Base-by-base conservation (phyloP, 2,888 invertebrate genomes). In the Asteroscopus sphinx region DNA sequence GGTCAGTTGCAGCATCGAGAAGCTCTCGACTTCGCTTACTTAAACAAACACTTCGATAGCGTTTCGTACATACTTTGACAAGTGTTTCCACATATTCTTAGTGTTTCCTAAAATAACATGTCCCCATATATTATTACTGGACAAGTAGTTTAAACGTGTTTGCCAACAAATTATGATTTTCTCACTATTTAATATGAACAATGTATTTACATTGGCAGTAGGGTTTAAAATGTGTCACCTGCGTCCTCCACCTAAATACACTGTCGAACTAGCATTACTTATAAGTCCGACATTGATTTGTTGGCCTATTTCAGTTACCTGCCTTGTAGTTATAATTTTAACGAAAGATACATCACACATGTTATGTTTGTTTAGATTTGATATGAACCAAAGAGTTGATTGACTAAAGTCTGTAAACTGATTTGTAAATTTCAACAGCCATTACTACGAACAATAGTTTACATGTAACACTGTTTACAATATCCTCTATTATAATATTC, bases 211-310 rank as follows among this genome's bases (percentile, higher is more conserved):
- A 68, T 84, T 85, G 78, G 81, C 79, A 73, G 60, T 57, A 64
- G 75, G 75, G 67, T 73, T 75, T 80, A 67, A n/a, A n/a, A n/a
- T 74, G 72, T 76, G 78, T 69, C 85, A 87, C 82, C 83, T 85
- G 84, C 66, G 76, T 73, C 68, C 73, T 79, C 73, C 48, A 61
- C 48, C 57, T 79, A 77, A 81, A 80, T 82, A 73, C n/a, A n/a
- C 59, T 62, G 42, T 51, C 48, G 48, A 55, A 68, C 48, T 58
- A 55, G 49, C 15, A 53, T 65, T 17, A 52, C n/a, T 42, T 39
- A n/a, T 42, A 48, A 66, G 36, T 40, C 25, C 7, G 49, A 64
- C 53, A 33, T 64, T 65, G 71, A 64, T 68, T 58, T 59, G 56
- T 61, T 48, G 63, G 54, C 62, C 57, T 77, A 77, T 21, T 75